These are phyloP conservation scores for Parazoanthus swiftii DNA, from an alignment of 92 coral and sea anemone species.

Conservation along the genomic window DNA sequence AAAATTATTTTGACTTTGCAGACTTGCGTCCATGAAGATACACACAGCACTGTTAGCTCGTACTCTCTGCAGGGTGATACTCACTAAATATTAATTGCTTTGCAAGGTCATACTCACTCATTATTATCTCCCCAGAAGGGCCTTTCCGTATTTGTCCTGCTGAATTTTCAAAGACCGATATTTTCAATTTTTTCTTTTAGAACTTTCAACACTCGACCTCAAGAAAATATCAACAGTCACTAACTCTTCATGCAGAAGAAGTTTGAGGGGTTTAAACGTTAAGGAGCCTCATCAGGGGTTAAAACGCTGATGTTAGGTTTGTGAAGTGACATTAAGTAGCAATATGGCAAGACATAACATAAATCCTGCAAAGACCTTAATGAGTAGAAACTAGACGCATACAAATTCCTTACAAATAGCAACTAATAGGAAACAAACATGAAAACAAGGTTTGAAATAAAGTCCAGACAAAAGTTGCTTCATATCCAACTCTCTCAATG, in stretches of 20 bases:
- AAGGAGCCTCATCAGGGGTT: neutral
- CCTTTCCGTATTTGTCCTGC: conserved; percentile 37
- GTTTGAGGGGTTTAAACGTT: neutral
- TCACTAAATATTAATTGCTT: neutral
- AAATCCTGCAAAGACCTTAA: neutral
- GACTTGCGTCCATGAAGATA: neutral
- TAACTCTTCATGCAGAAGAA: neutral
- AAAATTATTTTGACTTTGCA: neutral
- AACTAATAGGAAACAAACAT: too few relatives aligned
- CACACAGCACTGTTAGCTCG: neutral
- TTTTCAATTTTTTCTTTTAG: neutral
- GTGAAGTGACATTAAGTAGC: neutral
- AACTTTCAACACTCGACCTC: neutral
- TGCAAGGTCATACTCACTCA: conserved; percentile 33
- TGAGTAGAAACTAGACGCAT: neutral
- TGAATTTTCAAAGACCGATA: conserved; percentile 24
- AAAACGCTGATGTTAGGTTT: neutral
- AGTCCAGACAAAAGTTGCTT: too few relatives aligned
- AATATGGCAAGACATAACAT: neutral
- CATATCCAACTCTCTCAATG: too few relatives aligned
- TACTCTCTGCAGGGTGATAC: neutral
- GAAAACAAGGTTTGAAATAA: too few relatives aligned
- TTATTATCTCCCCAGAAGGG: conserved; percentile 32
- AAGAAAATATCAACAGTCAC: neutral
- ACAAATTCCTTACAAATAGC: too few relatives aligned